Base-by-base conservation (phyloP, 1,140 invertebrate genomes). In the Nilaparvata lugens region DNA sequence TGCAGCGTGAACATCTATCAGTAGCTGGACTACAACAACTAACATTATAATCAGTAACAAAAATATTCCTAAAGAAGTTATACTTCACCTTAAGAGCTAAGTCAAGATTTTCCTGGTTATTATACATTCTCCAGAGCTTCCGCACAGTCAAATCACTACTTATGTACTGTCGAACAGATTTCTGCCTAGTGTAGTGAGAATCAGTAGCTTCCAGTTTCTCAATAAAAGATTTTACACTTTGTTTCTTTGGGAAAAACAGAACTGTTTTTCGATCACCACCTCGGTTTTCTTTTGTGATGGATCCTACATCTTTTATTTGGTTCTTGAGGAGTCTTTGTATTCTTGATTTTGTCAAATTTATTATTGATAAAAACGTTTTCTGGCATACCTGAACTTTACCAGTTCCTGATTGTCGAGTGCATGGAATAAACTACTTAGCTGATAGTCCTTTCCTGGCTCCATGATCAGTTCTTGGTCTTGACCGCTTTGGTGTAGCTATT, bases 1-100 rank as follows among this genome's bases (percentile, higher is more conserved):
- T 53, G 42, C 42, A 58, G 7, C 16, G 48, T 19, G 42, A 58
- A 45, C 38, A 58, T 7, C 9, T 9, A 45, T 58, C 48, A n/a
- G 48, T 52, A 9, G 13, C 48, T 52, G 9, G 48, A 7, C n/a
- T 5, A 13, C 40, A 19, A 54, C 23, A 54, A 19, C 7, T 24
- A 23, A 54, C 31, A 21, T 54, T 56, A 35, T 5, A 25, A 31
- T 56, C 21, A 13, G 54, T 53, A 35, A 31, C 28, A 35, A 56
- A 56, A 56, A 35, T 25, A 13, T 35, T 21, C 35, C 28, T 35
- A n/a, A 56, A 56, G 35, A 25, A 56, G 23, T 25, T 16, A 56
- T 56, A 56, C n/a, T 56, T 31, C 23, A 56, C 28, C 35, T 56
- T 56, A 16, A 56, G 25, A 28, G 16, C 54, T 11, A 16, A 11